Base-by-base conservation (phyloP, 1,140 invertebrate genomes). In the Diabrotica undecimpunctata region DNA sequence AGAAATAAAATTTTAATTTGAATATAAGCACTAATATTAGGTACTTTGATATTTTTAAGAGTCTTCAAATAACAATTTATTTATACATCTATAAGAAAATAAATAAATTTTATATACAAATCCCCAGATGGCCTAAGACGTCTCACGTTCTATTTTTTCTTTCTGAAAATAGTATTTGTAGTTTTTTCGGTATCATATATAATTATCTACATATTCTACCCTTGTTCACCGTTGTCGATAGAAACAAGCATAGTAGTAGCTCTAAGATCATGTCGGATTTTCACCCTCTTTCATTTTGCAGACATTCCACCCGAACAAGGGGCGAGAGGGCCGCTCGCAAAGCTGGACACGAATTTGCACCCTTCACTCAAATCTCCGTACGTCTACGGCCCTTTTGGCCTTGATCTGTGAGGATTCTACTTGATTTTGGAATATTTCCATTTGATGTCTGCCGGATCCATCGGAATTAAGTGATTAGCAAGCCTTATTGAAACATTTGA, bases 231-330 rank as follows among this genome's bases (percentile, higher is more conserved):
- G 41, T n/a, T 5, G n/a, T n/a, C n/a, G 41, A 46, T n/a, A 46
- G n/a, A 46, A 10, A 46, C 41, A 46, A 46, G 41, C 41, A 46
- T 46, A 46, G 3, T n/a, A 46, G 8, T 46, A n/a, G 41, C 41
- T 46, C n/a, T 46, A 55, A 70, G 68, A 70, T 70, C 68, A 67
- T 67, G 68, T 70, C 62, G 68, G 68, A 67, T 70, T 70, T 70
- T 57, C 62, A 70, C 66, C 66, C 68, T 67, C 68, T 70, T 70
- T 70, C 68, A 70, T 70, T 67, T 70, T 62, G 57, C 65, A 70
- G 54, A 50, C 65, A 62, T 58, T 25, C 56, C 62, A 59, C 61
- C 50, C 64, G 46, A 59, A 39, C 62, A 25, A 4, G 10, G 59
- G 13, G 56, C 58, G 66, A 56, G 66, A 59, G 66, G 65, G 64